Conservation (phyloP, 2,888 invertebrate genomes). For the Perizoma affinitatum region DNA sequence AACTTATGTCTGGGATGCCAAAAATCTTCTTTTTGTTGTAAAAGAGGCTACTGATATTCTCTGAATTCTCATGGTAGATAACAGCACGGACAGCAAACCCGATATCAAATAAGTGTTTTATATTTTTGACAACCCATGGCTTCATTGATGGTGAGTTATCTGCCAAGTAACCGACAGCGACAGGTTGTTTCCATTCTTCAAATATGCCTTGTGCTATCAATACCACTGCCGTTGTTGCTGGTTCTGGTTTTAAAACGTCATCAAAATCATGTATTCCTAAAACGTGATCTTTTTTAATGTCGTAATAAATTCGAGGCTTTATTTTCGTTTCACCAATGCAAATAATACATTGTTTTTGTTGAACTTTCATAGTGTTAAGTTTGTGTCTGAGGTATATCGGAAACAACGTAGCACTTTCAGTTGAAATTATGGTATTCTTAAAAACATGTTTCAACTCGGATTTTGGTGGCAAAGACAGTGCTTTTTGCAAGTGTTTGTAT, state of each 20-base stretch:
- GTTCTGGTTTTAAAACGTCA: conserved; percentile 23
- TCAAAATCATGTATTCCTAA: conserved; percentile 30
- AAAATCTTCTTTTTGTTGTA: conserved; percentile 14
- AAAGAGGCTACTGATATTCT: background rate
- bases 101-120: conserved; percentile 12
- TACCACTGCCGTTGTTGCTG: conserved; percentile 25
- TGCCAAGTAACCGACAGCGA: conserved; percentile 25
- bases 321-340: conserved; percentile 27
- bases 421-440: conserved; percentile 13
- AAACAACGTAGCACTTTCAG: conserved; percentile 14
- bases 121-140: conserved; percentile 25
- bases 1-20: conserved; percentile 24
- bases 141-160: conserved; percentile 11
- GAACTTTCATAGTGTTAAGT: conserved; percentile 12
- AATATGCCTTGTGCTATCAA: conserved; percentile 31
- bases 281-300: conserved; percentile 27
- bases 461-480: conserved; percentile 6
- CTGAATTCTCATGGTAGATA: conserved; percentile 20
- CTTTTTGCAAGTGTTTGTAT: conserved; percentile 21
- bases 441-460: conserved; percentile 21
- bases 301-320: conserved; percentile 27
- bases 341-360: conserved; percentile 29
- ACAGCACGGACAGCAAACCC: conserved; percentile 30
- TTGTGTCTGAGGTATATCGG: conserved; percentile 19
- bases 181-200: conserved; percentile 32